phyloP scores from a whole-genome alignment of 92 coral and sea anemone genomes.

The Scolanthus callimorphus region DNA sequence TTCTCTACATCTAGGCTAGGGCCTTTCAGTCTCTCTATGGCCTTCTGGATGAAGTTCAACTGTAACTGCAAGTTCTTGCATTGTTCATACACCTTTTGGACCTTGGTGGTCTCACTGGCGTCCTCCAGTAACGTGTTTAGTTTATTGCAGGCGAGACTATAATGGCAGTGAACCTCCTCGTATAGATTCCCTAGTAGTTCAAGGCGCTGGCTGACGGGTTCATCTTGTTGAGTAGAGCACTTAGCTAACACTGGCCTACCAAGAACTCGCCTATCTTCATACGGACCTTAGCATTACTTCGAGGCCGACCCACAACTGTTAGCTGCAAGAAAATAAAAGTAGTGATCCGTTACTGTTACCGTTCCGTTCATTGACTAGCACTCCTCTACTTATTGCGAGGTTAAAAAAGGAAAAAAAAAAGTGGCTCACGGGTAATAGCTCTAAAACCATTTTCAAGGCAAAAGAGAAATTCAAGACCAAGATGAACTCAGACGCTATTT shows the following conservation, averaged over 20 bases:
- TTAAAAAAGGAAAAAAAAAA: too few relatives aligned
- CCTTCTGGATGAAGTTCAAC: constrained; percentile 75
- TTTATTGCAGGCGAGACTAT: constrained; percentile 82
- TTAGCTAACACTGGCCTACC: constrained; percentile 67
- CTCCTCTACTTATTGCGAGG: too few relatives aligned
- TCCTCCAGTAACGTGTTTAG: constrained; percentile 60
- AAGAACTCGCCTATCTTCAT: constrained; percentile 91
- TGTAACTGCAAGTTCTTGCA: constrained; percentile 87
- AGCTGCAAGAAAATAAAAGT: constrained; percentile 49
- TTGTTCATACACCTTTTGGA: constrained; percentile 69
- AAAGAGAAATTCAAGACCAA: too few relatives aligned
- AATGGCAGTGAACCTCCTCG: constrained; percentile 92
- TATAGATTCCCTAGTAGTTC: constrained; percentile 52
- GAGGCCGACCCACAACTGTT: constrained; percentile 78
- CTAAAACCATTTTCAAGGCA: too few relatives aligned
- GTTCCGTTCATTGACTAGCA: too few relatives aligned
- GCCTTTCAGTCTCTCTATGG: constrained; percentile 51
- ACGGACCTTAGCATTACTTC: constrained; percentile 71
- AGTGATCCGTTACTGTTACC: too few relatives aligned
- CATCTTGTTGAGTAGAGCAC: constrained; percentile 23
- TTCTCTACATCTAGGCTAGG: constrained; percentile 2
- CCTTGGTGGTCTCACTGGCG: constrained; percentile 38
- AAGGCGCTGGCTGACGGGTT: constrained; percentile 46
- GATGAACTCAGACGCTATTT: too few relatives aligned
- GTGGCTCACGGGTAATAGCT: too few relatives aligned